Conservation (phyloP, 1,140 invertebrate genomes). For the Cephus cinctus region DNA sequence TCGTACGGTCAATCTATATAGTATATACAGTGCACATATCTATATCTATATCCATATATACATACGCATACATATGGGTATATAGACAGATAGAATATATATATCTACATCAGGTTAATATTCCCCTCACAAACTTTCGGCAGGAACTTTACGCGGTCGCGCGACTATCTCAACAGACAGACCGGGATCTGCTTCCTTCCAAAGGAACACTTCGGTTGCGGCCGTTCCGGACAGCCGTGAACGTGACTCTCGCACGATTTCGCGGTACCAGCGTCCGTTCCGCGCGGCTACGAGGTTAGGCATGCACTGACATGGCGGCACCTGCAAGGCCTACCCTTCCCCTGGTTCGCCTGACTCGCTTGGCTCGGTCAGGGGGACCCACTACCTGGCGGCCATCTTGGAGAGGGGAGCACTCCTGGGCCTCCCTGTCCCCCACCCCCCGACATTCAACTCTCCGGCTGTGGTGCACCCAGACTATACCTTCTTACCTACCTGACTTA, state of each 20-base stretch:
- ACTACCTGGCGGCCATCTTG: constrained; percentile 51
- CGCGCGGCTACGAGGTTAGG: constrained; percentile 51
- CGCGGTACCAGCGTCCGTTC: constrained; percentile 39
- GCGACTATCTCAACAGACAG: too few species aligned
- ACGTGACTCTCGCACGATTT: constrained; percentile 23
- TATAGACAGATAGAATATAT: too few species aligned
- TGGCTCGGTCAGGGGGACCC: constrained; percentile 37
- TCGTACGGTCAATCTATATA: too few species aligned
- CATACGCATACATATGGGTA: not conserved
- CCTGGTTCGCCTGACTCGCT: constrained; percentile 33
- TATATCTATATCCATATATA: too few species aligned
- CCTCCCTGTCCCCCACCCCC: constrained; percentile 16
- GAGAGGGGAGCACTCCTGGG: constrained; percentile 38
- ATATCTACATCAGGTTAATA: too few species aligned
- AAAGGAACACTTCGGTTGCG: not conserved
- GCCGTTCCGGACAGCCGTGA: too few species aligned
- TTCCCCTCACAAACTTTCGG: too few species aligned
- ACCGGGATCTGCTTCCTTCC: too few species aligned
- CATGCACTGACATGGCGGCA: constrained; percentile 58
- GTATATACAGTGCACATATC: too few species aligned
- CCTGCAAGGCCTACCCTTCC: constrained; percentile 50
- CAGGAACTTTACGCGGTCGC: too few species aligned
- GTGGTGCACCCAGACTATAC: constrained; percentile 31
- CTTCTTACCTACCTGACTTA: constrained; percentile 8
- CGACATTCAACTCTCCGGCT: constrained; percentile 26